Percentiles rank a stretch among this genome's conserved stretches.
Conservation (phyloP, 1,140 invertebrate species). For the Ruditapes philippinarum region DNA sequence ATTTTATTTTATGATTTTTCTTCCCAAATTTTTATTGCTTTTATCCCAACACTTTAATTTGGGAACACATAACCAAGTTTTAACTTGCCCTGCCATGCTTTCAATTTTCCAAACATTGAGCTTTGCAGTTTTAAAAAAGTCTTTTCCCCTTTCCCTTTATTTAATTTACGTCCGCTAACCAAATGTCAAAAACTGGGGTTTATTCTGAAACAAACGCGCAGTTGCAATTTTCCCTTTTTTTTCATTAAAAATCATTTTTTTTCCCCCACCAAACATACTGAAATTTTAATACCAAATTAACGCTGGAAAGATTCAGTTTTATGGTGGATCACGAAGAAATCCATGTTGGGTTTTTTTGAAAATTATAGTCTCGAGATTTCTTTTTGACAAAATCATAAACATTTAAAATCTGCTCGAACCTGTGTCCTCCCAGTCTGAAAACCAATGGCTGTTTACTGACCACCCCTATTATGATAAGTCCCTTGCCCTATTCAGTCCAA, state of each 20-base stretch:
- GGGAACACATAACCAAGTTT: slow-evolving; percentile 85
- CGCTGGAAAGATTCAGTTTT: slow-evolving; percentile 84
- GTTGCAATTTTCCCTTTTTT: slow-evolving; percentile 86
- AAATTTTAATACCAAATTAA: slow-evolving; percentile 86
- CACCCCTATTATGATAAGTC: slow-evolving; percentile 86
- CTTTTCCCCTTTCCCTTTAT: slow-evolving; percentile 86
- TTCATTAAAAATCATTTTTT: slow-evolving; percentile 85
- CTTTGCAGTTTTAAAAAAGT: slow-evolving; percentile 85
- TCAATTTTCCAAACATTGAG: slow-evolving; percentile 79
- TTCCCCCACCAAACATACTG: slow-evolving; percentile 86
- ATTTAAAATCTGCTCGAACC: slow-evolving; percentile 81
- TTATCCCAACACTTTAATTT: slow-evolving; percentile 84
- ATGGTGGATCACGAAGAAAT: slow-evolving; percentile 82
- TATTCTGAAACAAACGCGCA: slow-evolving; percentile 85
- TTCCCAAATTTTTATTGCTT: slow-evolving; percentile 84
- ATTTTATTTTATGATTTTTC: slow-evolving; percentile 79
- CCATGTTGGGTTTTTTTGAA: slow-evolving; percentile 80
- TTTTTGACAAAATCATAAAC: slow-evolving; percentile 84
- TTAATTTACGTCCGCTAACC: slow-evolving; percentile 86
- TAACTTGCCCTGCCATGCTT: slow-evolving; percentile 86
- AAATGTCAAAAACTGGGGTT: slow-evolving; percentile 86
- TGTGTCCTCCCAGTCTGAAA: slow-evolving; percentile 82
- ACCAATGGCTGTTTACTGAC: slow-evolving; percentile 84
- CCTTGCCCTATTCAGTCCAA: slow-evolving; percentile 85
- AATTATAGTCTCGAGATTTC: slow-evolving; percentile 84